Evolutionary conservation across 2,113 vertebrate genomes (phyloP).

Genomic region (Salvelinus alpinus): DNA sequence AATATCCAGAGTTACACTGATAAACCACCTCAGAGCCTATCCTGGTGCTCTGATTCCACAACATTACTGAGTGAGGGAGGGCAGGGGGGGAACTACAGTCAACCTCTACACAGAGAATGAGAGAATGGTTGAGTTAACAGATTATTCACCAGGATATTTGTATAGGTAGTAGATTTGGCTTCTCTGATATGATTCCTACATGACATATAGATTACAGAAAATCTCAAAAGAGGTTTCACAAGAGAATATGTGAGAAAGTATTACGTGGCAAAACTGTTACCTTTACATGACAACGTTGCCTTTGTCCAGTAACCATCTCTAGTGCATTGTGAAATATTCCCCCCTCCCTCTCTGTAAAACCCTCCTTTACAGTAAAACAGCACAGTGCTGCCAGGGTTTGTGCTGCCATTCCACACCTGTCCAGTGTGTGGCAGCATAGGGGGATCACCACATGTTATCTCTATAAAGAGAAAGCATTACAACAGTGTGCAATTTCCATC

Average conservation of each 20-base stretch:
- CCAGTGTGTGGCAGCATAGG: slow-evolving; percentile 66
- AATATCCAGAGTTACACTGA: slow-evolving; percentile 64
- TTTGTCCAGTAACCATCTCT: slow-evolving; percentile 73
- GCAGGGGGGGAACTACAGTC: slow-evolving; percentile 54
- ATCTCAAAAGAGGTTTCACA: background rate
- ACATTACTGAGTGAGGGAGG: slow-evolving; percentile 49
- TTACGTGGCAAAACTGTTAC: slow-evolving; percentile 47
- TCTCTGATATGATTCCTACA: background rate
- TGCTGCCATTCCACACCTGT: slow-evolving; percentile 73
- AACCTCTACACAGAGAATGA: slow-evolving; percentile 21
- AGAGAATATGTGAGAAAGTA: background rate
- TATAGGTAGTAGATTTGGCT: background rate
- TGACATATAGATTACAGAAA: background rate
- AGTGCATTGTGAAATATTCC: slow-evolving; percentile 68
- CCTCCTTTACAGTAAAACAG: slow-evolving; percentile 68
- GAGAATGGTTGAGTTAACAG: no score
- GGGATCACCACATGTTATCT: slow-evolving; percentile 76
- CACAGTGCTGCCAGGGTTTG: slow-evolving; percentile 66
- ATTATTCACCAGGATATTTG: background rate
- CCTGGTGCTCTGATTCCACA: slow-evolving; percentile 56
- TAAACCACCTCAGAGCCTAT: slow-evolving; percentile 64
- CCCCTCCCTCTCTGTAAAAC: slow-evolving; percentile 57
- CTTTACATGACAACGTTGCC: slow-evolving; percentile 70
- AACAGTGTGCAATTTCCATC: background rate
- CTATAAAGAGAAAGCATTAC: slow-evolving; percentile 50